Evolutionary conservation across 1,140 invertebrate species (phyloP).

Genomic region (Zaprionus taronus): DNA sequence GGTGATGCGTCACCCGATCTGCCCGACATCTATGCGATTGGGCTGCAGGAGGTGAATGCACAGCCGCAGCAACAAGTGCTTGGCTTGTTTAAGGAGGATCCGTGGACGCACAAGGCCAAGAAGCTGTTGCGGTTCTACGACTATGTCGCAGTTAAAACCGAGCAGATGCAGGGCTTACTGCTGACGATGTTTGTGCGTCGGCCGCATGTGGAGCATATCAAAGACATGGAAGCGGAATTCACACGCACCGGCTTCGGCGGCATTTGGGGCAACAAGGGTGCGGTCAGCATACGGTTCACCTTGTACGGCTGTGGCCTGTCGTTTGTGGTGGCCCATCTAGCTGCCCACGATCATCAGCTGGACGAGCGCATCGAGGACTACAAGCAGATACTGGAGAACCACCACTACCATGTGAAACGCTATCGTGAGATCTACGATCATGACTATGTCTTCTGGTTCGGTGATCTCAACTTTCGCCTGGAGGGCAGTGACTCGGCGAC

Average conservation of each 20-base stretch:
- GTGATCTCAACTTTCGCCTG: conserved; percentile 96
- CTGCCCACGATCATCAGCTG: conserved; percentile 93
- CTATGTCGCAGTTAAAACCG: conserved; percentile 91
- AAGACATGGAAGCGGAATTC: conserved; percentile 93
- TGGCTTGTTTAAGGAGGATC: conserved; percentile 92
- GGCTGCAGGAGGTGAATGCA: conserved; percentile 95
- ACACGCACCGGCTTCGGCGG: conserved; percentile 95
- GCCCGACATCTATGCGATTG: conserved; percentile 93
- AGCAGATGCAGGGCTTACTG: conserved; percentile 92
- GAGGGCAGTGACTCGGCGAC: conserved; percentile 87
- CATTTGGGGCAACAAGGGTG: conserved; percentile 98
- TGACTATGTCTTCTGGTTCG: conserved; percentile 98
- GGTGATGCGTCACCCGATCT: conserved; percentile 85
- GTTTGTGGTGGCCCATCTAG: conserved; percentile 94
- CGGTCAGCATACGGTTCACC: conserved; percentile 93
- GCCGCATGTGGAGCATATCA: conserved; percentile 91
- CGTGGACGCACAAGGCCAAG: conserved; percentile 92
- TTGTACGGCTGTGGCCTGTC: conserved; percentile 94
- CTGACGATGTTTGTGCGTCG: conserved; percentile 91
- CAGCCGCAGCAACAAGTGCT: conserved; percentile 93
- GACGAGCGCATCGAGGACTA: conserved; percentile 94
- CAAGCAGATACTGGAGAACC: conserved; percentile 91
- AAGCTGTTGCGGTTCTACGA: conserved; percentile 88
- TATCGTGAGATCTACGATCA: conserved; percentile 94
- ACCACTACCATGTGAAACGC: conserved; percentile 89